A percentile compares a stretch with the other conserved stretches of the same genome.
phyloP scores from a whole-genome alignment of 1,140 invertebrate species.

The Bombus cullumanus region DNA sequence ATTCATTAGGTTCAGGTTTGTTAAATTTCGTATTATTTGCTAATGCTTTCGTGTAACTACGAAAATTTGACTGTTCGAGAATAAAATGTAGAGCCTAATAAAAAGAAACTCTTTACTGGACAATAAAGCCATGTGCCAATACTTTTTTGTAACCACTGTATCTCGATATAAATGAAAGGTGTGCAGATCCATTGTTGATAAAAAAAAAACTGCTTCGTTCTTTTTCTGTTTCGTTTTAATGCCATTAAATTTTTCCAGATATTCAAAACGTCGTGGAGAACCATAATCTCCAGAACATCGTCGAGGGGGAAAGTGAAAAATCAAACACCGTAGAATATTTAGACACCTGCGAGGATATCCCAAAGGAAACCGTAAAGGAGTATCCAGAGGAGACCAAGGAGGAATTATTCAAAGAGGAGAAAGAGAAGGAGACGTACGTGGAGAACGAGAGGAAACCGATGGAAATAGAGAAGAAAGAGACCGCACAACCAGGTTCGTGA shows the following conservation, averaged over 20 bases:
- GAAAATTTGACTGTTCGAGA: no score
- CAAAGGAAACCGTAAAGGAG: not conserved
- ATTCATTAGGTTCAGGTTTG: no score
- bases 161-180: not conserved
- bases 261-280: constrained; percentile 25
- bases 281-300: constrained; percentile 30
- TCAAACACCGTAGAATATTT: constrained; percentile 37
- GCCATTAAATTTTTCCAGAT: constrained; percentile 16
- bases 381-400: constrained; percentile 12
- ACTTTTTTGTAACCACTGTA: no score
- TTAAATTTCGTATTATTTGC: no score
- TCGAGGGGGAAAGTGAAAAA: constrained; percentile 33
- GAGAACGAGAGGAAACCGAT: constrained; percentile 44
- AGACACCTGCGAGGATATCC: constrained; percentile 13
- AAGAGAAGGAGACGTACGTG: constrained; percentile 4
- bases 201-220: not conserved
- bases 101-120: no score
- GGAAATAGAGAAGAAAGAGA: constrained; percentile 61
- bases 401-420: not conserved
- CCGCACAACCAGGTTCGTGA: constrained; percentile 69
- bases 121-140: no score
- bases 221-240: not conserved
- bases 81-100: no score
- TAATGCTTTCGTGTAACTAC: no score
- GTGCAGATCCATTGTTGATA: not conserved